Percentiles rank a stretch among this genome's conserved stretches.
These are phyloP conservation scores for Agrotis segetum DNA, from an alignment of 2,888 invertebrate species.

Conservation along the genomic window DNA sequence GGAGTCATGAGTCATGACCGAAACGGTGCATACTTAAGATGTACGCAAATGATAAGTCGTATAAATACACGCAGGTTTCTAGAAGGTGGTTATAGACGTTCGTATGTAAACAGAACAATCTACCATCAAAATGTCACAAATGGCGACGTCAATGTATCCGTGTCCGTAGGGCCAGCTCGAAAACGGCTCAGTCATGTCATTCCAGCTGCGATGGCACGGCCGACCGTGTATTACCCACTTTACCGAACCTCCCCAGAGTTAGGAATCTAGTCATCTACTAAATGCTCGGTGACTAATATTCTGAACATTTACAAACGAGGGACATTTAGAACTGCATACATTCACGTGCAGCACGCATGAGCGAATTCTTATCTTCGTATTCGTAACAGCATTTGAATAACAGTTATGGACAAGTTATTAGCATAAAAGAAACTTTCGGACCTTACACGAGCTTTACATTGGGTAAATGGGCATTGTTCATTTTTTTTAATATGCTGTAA, in stretches of 20 bases:
- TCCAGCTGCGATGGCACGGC: conserved; percentile 71
- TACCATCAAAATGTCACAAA: conserved; percentile 85
- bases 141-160: conserved; percentile 79
- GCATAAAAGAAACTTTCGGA: conserved; percentile 41
- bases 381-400: conserved; percentile 54
- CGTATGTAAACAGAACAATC: conserved; percentile 85
- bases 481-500: too few species aligned
- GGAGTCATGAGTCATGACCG: conserved; percentile 78
- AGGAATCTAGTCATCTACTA: conserved; percentile 58
- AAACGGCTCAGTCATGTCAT: conserved; percentile 77
- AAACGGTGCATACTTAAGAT: conserved; percentile 79
- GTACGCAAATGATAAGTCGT: conserved; percentile 79
- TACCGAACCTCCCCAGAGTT: conserved; percentile 67
- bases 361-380: conserved; percentile 59
- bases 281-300: conserved; percentile 47
- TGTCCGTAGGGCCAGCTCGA: conserved; percentile 73
- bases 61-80: conserved; percentile 76
- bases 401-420: conserved; percentile 53
- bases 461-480: too few species aligned
- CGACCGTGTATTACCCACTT: conserved; percentile 73
- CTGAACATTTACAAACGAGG: conserved; percentile 44
- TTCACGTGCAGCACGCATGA: conserved; percentile 56
- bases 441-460: conserved; percentile 38
- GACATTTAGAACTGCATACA: conserved; percentile 58
- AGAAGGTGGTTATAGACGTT: conserved; percentile 71